Evolutionary conservation across 2,888 invertebrate genomes (phyloP).

Genomic region (Acutogordius australiensis): DNA sequence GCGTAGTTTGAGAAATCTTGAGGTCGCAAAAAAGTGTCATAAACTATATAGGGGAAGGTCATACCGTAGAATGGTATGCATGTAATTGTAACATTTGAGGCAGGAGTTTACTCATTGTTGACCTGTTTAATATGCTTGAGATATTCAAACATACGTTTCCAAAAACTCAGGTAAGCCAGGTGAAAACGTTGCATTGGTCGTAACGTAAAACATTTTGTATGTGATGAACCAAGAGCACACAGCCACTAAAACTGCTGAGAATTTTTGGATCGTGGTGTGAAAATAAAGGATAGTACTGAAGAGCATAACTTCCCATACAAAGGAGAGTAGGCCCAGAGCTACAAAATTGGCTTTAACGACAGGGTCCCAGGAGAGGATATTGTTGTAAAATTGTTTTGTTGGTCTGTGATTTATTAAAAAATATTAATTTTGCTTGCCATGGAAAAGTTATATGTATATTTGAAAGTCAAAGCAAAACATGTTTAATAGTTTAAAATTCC

Average conservation of each 20-base stretch:
- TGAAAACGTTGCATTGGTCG: background rate
- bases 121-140: too few relatives aligned
- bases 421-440: too few relatives aligned
- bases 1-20: too few relatives aligned
- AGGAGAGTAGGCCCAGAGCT: background rate
- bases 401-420: background rate
- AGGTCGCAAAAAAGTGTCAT: too few relatives aligned
- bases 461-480: too few relatives aligned
- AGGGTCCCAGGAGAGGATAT: background rate
- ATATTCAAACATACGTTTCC: too few relatives aligned
- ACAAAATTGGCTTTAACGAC: background rate
- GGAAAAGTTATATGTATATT: too few relatives aligned
- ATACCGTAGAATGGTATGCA: too few relatives aligned
- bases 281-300: background rate
- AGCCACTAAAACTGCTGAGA: background rate
- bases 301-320: background rate
- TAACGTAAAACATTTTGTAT: slow-evolving; percentile 8
- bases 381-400: background rate
- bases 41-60: too few relatives aligned
- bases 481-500: too few relatives aligned
- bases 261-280: slow-evolving; percentile 2
- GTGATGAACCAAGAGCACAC: background rate
- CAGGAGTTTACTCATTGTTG: too few relatives aligned
- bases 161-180: background rate
- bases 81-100: too few relatives aligned